phyloP scores from a whole-genome alignment of 2,113 vertebrate species.

The Balaeniceps rex region DNA sequence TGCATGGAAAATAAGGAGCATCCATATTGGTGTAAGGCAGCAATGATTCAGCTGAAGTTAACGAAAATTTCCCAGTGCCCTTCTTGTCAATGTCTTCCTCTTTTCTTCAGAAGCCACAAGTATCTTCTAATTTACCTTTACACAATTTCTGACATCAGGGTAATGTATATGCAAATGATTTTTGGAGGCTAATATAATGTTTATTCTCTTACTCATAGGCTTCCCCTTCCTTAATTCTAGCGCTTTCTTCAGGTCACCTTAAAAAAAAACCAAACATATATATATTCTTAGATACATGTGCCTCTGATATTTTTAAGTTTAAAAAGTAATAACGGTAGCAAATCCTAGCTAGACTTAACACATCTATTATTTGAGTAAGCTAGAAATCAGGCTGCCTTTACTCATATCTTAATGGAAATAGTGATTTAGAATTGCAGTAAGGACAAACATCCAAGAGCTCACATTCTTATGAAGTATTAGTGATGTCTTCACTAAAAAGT shows the following conservation, averaged over 20 bases:
- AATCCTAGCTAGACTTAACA: background rate
- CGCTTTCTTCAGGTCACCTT: background rate
- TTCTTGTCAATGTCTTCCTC: background rate
- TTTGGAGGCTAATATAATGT: background rate
- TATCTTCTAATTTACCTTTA: background rate
- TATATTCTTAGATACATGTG: background rate
- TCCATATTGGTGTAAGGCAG: background rate
- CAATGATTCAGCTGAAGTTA: background rate
- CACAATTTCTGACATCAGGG: background rate
- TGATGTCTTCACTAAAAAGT: background rate
- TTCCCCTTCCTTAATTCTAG: background rate
- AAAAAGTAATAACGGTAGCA: background rate
- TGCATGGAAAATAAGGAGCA: background rate
- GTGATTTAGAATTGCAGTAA: background rate
- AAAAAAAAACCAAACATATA: background rate
- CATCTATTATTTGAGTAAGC: background rate
- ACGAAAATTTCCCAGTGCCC: background rate
- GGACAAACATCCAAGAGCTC: background rate
- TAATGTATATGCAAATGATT: background rate
- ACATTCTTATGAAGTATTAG: background rate
- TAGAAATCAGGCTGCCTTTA: background rate
- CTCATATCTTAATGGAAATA: background rate
- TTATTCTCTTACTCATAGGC: background rate
- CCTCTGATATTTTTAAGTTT: background rate
- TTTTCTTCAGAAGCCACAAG: background rate